Evolutionary conservation across 2,888 invertebrate genomes (phyloP).

Genomic region (Himalopsyche anomala): DNA sequence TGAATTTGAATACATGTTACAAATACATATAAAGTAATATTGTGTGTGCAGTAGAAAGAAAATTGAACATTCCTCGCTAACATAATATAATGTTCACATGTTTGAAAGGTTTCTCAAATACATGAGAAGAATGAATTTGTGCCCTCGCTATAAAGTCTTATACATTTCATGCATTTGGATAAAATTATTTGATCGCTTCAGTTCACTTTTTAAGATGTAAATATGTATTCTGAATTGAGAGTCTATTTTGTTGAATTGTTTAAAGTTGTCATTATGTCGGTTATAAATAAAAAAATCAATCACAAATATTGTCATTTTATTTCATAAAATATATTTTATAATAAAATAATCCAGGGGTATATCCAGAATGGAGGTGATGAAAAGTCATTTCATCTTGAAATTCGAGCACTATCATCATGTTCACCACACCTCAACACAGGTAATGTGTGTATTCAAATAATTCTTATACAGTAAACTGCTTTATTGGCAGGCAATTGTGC

Average conservation of each 20-base stretch:
- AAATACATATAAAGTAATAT: background rate
- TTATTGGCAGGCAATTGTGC: no score
- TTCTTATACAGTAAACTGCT: no score
- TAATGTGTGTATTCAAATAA: no score
- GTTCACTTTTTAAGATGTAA: slow-evolving; percentile 8
- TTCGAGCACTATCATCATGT: no score
- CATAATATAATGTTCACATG: slow-evolving; percentile 17
- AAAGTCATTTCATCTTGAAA: no score
- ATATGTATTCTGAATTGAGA: slow-evolving; percentile 31
- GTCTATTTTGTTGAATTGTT: slow-evolving; percentile 16
- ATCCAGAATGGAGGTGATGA: no score
- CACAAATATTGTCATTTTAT: background rate
- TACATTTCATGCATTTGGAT: background rate
- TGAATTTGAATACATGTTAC: background rate
- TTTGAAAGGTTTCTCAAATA: slow-evolving; percentile 30
- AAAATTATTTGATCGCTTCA: background rate
- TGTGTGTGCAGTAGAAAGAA: background rate
- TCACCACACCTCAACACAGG: no score
- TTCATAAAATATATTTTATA: no score
- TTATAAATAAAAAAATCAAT: slow-evolving; percentile 35
- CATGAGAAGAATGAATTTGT: background rate
- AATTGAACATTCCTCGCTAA: slow-evolving; percentile 40
- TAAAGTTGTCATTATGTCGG: slow-evolving; percentile 36
- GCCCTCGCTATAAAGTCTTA: background rate
- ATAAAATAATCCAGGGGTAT: no score